Base-by-base conservation (phyloP, 53 echinoderm and acorn worm species). In the Stichopus horrens region DNA sequence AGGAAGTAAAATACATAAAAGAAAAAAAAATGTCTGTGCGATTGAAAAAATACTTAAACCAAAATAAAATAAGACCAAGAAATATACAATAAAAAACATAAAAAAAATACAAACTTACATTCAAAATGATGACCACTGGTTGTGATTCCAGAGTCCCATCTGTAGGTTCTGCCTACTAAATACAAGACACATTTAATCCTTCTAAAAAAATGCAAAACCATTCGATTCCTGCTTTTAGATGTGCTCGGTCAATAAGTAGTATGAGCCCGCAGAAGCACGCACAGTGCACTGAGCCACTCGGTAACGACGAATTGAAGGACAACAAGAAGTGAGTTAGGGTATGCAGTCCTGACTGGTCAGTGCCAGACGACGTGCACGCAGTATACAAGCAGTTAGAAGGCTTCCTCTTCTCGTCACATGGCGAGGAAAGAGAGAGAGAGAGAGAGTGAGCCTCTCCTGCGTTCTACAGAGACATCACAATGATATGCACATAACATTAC, bases 401-500 rank as follows among this genome's bases (percentile, higher is more conserved):
- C 18, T 7, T 83, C 83, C 56, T 83, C 58, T 5, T 83, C 58
- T 4, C 18, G 55, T 83, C 58, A 22, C 83, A 23, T 23, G 53
- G 60, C 53, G 37, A 37, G 37, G 51, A 67, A 11, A 53, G 67
- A 74, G 55, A 83, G 74, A 56, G 73, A 57, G 68, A 55, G 89
- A 71, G 7, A 57, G 68, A 55, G 89, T 54, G 7, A 78, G 79
- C 81, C 81, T 81, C 81, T 81, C 19, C 21, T 18, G 81, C 55
- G 0, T 37, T 37, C 37, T 81, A 57, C 19, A 56, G 81, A 57
- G 58, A 81, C 81, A 56, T 81, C 81, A 58, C 58, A 81, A 81
- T 81, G 81, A 81, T 81, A 81, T 81, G 81, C 81, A 81, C 81
- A 81, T 81, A 81, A 81, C 81, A 81, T 81, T 81, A 81, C 81